Percentiles rank a stretch among this genome's conserved stretches.
Conservation (phyloP, 92 coral and sea anemone species). For the Siderastrea radians region DNA sequence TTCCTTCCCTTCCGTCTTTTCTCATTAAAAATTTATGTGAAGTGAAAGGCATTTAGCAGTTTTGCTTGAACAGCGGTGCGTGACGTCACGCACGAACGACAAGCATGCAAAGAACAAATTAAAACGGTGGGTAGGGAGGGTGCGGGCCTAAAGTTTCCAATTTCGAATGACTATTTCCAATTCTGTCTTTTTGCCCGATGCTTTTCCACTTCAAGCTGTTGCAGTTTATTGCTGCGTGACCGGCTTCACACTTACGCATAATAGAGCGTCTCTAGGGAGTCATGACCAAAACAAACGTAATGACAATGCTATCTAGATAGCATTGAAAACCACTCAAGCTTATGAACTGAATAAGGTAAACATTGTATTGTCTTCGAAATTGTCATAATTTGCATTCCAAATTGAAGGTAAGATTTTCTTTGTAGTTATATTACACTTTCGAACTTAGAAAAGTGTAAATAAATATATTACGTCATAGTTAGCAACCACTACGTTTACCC, state of each 20-base stretch:
- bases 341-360: background rate
- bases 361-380: slow-evolving; percentile 2
- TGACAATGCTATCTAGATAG: background rate
- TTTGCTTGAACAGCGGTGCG: slow-evolving; percentile 52
- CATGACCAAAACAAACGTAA: background rate
- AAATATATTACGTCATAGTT: no score
- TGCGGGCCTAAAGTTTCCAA: background rate
- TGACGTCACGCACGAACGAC: slow-evolving; percentile 53
- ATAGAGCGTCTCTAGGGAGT: slow-evolving; percentile 11
- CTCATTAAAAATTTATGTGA: slow-evolving; percentile 39
- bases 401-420: background rate
- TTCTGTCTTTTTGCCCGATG: background rate
- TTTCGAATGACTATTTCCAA: background rate
- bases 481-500: no score
- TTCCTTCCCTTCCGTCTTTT: slow-evolving; percentile 51
- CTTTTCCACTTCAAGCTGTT: background rate
- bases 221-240: background rate
- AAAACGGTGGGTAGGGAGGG: slow-evolving; percentile 20
- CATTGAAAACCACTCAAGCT: slow-evolving; percentile 22
- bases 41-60: slow-evolving; percentile 30
- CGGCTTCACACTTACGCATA: background rate
- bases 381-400: slow-evolving; percentile 6
- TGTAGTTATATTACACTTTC: background rate
- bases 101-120: background rate
- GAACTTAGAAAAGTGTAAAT: no score